These are phyloP conservation scores for Quadroppia sp. DNA, from an alignment of 2,888 invertebrate species.

Conservation along the genomic window DNA sequence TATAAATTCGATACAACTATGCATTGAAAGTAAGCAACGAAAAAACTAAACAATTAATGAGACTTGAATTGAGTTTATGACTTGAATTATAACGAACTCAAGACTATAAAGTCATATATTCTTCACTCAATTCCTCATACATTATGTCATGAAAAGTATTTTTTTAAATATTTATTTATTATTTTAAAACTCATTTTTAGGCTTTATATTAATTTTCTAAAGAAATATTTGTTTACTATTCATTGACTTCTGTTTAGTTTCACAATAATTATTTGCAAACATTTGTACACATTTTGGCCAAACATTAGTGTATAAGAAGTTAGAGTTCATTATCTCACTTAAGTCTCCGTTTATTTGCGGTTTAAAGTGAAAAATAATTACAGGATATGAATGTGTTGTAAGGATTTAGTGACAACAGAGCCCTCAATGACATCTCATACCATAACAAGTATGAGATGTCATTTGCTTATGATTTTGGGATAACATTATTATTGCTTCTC, in stretches of 20 bases:
- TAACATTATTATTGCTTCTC: constrained; percentile 15
- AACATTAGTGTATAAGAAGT: background rate
- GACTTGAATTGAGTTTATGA: too few species aligned
- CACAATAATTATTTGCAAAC: background rate
- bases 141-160: too few species aligned
- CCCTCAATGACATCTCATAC: constrained; percentile 13
- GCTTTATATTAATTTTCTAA: background rate
- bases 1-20: constrained; percentile 15
- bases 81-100: too few species aligned
- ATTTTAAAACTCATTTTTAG: constrained; percentile 4
- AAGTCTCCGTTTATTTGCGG: constrained; percentile 10
- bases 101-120: too few species aligned
- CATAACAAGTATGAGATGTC: constrained; percentile 10
- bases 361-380: constrained; percentile 27
- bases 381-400: constrained; percentile 21
- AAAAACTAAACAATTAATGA: too few species aligned
- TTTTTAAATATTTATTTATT: too few species aligned
- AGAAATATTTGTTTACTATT: background rate
- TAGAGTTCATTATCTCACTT: constrained; percentile 27
- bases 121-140: too few species aligned
- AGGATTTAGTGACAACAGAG: constrained; percentile 28
- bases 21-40: background rate
- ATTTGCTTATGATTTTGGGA: background rate
- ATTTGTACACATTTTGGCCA: background rate
- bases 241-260: constrained; percentile 17